Conservation (phyloP, 2,113 vertebrate genomes). For the Calonectris borealis region DNA sequence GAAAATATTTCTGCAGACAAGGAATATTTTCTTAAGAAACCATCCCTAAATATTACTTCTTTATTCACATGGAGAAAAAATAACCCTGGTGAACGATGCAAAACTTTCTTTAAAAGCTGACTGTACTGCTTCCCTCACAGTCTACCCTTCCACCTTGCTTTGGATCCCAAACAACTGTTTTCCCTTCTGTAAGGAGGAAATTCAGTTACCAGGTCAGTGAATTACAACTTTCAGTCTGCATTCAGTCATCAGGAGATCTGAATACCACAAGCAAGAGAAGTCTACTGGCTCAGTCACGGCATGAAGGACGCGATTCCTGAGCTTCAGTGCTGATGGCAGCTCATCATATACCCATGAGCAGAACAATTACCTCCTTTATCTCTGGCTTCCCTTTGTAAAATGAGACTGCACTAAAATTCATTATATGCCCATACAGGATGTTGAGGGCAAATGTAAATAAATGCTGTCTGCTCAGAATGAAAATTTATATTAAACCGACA, state of each 20-base stretch:
- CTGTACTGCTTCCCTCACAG: neutral
- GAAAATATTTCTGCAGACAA: neutral
- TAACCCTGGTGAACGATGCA: neutral
- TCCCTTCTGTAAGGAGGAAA: neutral
- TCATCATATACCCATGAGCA: neutral
- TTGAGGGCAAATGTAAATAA: neutral
- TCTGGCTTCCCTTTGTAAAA: neutral
- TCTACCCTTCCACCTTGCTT: neutral
- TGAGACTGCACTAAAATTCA: neutral
- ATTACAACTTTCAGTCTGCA: neutral
- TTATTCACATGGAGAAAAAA: neutral
- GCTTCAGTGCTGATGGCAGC: neutral
- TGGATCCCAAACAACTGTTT: neutral
- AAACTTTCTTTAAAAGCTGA: neutral
- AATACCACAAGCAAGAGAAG: neutral
- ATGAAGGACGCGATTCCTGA: rapidly evolving
- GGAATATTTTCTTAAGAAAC: neutral
- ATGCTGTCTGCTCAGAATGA: neutral
- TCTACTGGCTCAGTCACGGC: neutral
- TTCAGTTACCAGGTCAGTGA: neutral
- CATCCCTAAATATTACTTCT: neutral
- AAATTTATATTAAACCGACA: neutral
- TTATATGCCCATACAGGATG: neutral
- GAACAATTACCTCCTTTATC: neutral
- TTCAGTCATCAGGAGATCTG: neutral